phyloP scores from a whole-genome alignment of 2,797 vertebrate genomes.

The Pantherophis alleghaniensis region DNA sequence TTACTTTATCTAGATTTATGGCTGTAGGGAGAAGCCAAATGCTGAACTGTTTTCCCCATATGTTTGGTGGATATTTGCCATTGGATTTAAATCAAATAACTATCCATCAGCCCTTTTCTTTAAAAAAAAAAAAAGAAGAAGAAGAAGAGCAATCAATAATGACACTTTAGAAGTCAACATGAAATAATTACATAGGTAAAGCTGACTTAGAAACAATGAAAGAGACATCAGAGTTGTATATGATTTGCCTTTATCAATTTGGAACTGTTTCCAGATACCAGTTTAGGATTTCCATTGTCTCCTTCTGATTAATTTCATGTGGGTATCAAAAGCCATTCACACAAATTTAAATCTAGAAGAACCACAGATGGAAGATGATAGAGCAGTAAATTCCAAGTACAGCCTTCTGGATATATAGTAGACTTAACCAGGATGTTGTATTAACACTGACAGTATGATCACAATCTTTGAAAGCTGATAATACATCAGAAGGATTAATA shows the following conservation, averaged over 20 bases:
- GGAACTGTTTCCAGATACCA: not conserved
- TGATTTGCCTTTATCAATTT: not conserved
- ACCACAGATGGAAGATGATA: not conserved
- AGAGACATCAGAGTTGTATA: not conserved
- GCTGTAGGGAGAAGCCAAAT: not conserved
- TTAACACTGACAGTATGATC: not conserved
- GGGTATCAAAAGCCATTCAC: not conserved
- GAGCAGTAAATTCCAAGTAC: not conserved
- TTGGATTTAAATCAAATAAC: not conserved
- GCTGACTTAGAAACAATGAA: not conserved
- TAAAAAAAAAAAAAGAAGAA: not conserved
- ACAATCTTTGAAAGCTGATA: not conserved
- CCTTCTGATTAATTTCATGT: not conserved
- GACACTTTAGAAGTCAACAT: not conserved
- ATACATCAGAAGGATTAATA: no score
- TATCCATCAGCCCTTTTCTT: not conserved
- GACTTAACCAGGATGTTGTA: not conserved
- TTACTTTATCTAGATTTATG: not conserved
- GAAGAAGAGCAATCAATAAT: not conserved
- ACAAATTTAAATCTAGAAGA: no score
- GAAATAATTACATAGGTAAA: not conserved
- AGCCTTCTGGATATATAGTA: not conserved
- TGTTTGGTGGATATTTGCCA: not conserved
- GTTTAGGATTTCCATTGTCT: not conserved
- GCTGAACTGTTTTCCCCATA: not conserved